phyloP scores from a whole-genome alignment of 1,140 invertebrate genomes.

The Papilio helenus region DNA sequence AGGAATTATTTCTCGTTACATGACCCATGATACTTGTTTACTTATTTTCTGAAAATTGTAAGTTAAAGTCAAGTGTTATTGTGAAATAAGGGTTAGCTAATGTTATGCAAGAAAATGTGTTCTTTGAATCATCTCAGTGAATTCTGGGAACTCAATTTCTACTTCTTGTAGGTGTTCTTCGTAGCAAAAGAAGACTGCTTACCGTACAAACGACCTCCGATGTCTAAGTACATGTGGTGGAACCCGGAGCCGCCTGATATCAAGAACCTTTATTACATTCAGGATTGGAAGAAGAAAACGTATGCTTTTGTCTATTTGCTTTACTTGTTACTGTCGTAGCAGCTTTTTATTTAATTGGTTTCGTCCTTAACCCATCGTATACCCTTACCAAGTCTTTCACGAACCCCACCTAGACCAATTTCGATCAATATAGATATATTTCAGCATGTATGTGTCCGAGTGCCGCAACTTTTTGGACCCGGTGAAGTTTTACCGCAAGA shows the following conservation, averaged over 20 bases:
- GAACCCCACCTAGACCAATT: neutral
- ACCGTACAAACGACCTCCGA: slow-evolving; percentile 63
- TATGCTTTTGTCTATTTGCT: slow-evolving; percentile 31
- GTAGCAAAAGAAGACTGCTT: slow-evolving; percentile 66
- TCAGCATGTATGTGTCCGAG: slow-evolving; percentile 63
- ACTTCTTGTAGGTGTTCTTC: slow-evolving; percentile 64
- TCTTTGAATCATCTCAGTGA: neutral
- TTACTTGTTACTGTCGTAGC: neutral
- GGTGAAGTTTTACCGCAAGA: slow-evolving; percentile 69
- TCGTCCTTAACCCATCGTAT: too few species aligned
- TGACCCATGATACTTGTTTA: too few species aligned
- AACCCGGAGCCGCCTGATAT: slow-evolving; percentile 68
- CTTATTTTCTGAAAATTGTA: too few species aligned
- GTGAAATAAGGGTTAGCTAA: too few species aligned
- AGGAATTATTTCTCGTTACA: too few species aligned
- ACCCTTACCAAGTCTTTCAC: neutral
- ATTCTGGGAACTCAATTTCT: neutral
- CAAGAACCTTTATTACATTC: slow-evolving; percentile 58
- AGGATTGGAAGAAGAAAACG: slow-evolving; percentile 57
- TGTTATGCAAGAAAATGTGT: neutral
- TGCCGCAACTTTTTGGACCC: slow-evolving; percentile 66
- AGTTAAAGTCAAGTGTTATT: too few species aligned
- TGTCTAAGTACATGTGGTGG: slow-evolving; percentile 76
- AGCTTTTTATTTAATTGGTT: too few species aligned
- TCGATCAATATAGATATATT: neutral